A percentile compares a stretch with the other conserved stretches of the same genome.
phyloP scores from a whole-genome alignment of 2,888 invertebrate genomes.

The Blastobasis adustella region DNA sequence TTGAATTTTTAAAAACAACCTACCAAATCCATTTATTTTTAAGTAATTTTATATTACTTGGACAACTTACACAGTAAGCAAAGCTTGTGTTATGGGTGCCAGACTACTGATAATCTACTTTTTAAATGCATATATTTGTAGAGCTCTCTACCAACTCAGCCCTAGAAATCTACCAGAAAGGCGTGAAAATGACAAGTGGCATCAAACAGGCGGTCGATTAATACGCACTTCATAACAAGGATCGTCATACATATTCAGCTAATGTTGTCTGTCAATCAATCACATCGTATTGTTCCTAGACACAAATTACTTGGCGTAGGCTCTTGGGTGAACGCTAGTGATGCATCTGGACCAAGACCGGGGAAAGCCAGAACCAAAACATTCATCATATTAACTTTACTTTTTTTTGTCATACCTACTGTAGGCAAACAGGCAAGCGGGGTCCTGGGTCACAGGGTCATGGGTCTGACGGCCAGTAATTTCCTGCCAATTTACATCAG shows the following conservation, averaged over 20 bases:
- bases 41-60: no score
- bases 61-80: background rate
- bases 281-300: constrained; percentile 63
- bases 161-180: constrained; percentile 35
- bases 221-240: constrained; percentile 51
- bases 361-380: no score
- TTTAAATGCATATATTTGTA: background rate
- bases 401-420: no score
- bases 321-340: constrained; percentile 5
- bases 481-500: no score
- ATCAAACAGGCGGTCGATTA: constrained; percentile 40
- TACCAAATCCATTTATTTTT: no score
- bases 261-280: constrained; percentile 50
- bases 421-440: no score
- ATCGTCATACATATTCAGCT: constrained; percentile 60
- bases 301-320: constrained; percentile 62
- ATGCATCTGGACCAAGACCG: no score
- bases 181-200: constrained; percentile 61
- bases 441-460: no score
- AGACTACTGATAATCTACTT: no score
- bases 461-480: no score
- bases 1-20: no score
- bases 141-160: constrained; percentile 21
- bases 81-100: background rate
- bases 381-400: no score